phyloP scores from a whole-genome alignment of 2,797 vertebrate species.

The Enteromius viviparus region DNA sequence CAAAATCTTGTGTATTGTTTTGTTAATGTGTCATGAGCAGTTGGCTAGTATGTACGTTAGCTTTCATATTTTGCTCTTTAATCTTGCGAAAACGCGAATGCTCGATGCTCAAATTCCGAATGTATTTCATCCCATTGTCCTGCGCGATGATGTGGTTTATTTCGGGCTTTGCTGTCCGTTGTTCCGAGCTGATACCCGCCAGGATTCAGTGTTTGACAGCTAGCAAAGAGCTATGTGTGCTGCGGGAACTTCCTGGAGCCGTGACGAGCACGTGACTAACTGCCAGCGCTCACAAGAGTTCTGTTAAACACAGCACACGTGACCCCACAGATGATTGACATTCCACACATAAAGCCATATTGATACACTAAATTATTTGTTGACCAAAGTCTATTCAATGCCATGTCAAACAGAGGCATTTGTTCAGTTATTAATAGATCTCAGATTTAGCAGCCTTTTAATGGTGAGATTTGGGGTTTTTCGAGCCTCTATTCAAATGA shows the following conservation, averaged over 20 bases:
- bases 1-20: not conserved
- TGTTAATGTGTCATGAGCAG: not conserved
- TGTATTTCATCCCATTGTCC: slow-evolving; percentile 13
- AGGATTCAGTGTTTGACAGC: slow-evolving; percentile 17
- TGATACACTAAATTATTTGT: not conserved
- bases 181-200: not conserved
- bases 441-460: not conserved
- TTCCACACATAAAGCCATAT: not conserved
- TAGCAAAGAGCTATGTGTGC: not conserved
- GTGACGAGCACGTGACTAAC: slow-evolving; percentile 30
- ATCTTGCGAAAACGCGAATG: not conserved
- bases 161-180: not conserved
- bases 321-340: not conserved
- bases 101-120: not conserved
- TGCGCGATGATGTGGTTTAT: not conserved
- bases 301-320: slow-evolving; percentile 2
- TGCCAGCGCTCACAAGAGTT: not conserved
- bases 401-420: not conserved
- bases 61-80: not conserved
- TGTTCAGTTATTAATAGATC: not conserved
- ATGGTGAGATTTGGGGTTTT: not conserved
- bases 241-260: slow-evolving; percentile 13
- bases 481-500: not conserved
- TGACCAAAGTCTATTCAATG: not conserved
- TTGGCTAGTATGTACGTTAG: not conserved